Conservation (phyloP, 2,888 invertebrate genomes). For the Andrena flavipes region DNA sequence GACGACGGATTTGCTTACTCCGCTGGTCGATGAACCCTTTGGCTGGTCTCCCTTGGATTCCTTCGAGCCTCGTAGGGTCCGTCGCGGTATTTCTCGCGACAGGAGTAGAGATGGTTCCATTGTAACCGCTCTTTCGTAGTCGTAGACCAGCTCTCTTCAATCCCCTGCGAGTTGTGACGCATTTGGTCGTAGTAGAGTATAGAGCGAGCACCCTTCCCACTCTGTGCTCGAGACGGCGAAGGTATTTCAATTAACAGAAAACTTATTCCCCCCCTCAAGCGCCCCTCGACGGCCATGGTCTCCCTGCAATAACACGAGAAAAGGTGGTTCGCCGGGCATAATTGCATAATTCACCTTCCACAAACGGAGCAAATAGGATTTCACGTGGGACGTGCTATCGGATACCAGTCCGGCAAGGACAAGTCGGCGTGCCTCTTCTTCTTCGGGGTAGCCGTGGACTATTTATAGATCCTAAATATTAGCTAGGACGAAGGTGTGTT, state of each 20-base stretch:
- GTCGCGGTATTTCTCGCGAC: too few relatives aligned
- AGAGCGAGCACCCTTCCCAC: too few relatives aligned
- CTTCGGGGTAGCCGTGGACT: conserved; percentile 20
- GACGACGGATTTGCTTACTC: neutral
- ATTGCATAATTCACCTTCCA: conserved; percentile 51
- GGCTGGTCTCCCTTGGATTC: neutral
- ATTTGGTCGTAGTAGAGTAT: too few relatives aligned
- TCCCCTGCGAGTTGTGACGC: too few relatives aligned
- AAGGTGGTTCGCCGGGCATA: conserved; percentile 26
- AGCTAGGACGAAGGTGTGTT: conserved; percentile 51
- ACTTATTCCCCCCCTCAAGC: too few relatives aligned
- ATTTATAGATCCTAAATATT: conserved; percentile 70
- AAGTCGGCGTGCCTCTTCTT: conserved; percentile 25
- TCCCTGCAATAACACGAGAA: neutral
- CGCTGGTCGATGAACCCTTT: neutral
- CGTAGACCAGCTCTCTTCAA: too few relatives aligned
- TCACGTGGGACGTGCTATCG: neutral
- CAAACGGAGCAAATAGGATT: conserved; percentile 21
- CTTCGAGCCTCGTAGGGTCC: neutral
- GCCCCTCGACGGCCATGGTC: neutral
- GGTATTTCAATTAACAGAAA: too few relatives aligned
- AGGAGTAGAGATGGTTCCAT: too few relatives aligned
- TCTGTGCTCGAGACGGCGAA: too few relatives aligned
- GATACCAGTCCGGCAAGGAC: conserved; percentile 52
- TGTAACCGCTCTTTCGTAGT: too few relatives aligned